A percentile compares a stretch with the other conserved stretches of the same genome.
Conservation (phyloP, 2,113 vertebrate species). For the Hemiscyllium ocellatum region DNA sequence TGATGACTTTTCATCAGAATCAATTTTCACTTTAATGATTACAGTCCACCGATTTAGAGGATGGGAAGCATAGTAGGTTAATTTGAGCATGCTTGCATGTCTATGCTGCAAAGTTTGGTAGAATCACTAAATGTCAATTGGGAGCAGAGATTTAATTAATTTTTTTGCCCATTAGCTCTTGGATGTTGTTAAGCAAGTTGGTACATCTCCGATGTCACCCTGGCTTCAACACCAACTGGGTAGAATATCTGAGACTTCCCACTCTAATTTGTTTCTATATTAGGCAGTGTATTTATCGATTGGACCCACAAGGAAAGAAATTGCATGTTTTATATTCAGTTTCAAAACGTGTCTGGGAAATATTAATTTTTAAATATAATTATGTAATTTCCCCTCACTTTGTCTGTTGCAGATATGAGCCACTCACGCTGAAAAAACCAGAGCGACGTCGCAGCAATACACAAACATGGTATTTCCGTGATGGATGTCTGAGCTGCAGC, state of each 20-base stretch:
- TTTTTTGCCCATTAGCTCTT: not conserved
- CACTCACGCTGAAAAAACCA: constrained; percentile 80
- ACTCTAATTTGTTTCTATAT: not conserved
- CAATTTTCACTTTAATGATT: not conserved
- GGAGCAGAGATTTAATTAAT: not conserved
- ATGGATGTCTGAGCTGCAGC: constrained; percentile 81
- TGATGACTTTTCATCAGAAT: not conserved
- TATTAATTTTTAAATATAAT: not conserved
- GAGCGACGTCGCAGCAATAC: constrained; percentile 84
- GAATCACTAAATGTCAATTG: not conserved
- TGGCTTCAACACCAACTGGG: not conserved
- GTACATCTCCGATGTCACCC: not conserved
- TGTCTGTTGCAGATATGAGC: constrained; percentile 70
- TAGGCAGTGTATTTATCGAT: not conserved
- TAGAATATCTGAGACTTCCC: not conserved
- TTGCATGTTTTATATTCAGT: not conserved
- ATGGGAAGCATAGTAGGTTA: not conserved
- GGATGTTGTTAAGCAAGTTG: not conserved
- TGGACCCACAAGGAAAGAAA: not conserved
- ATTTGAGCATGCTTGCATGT: not conserved
- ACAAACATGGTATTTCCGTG: constrained; percentile 87
- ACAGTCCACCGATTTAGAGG: not conserved
- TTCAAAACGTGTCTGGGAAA: not conserved
- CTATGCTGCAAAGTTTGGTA: not conserved
- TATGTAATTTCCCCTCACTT: not conserved